These are phyloP conservation scores for Cynopterus sphinx DNA, from an alignment of 2,797 vertebrate genomes.

Conservation along the genomic window DNA sequence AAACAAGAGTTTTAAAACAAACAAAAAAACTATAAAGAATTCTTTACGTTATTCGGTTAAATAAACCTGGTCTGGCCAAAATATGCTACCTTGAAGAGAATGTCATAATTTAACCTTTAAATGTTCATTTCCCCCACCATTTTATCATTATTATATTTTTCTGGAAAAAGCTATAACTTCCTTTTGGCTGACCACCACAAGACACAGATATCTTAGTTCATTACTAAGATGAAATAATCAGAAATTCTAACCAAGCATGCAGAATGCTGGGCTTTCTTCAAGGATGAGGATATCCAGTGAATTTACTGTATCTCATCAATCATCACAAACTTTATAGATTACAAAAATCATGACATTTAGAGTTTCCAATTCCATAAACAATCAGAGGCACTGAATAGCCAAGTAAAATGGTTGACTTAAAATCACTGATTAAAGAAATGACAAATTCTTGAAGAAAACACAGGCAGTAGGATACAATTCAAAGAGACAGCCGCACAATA, in stretches of 20 bases:
- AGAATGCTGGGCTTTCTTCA: constrained; percentile 15
- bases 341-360: constrained; percentile 31
- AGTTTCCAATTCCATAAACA: constrained; percentile 9
- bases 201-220: background rate
- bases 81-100: background rate
- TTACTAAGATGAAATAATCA: constrained; percentile 24
- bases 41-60: background rate
- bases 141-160: background rate
- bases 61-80: background rate
- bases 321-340: background rate
- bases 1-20: background rate
- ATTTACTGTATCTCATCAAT: constrained; percentile 48
- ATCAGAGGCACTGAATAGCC: background rate
- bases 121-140: background rate
- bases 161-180: background rate
- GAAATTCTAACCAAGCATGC: constrained; percentile 10
- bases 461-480: background rate
- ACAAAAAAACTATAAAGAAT: background rate
- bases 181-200: background rate
- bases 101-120: background rate
- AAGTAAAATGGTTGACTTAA: background rate
- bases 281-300: constrained; percentile 14
- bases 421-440: background rate
- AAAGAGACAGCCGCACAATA: no score
- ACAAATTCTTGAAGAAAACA: background rate